These are phyloP conservation scores for Lutraria rhynchaena DNA, from an alignment of 1,140 invertebrate genomes.

Conservation along the genomic window DNA sequence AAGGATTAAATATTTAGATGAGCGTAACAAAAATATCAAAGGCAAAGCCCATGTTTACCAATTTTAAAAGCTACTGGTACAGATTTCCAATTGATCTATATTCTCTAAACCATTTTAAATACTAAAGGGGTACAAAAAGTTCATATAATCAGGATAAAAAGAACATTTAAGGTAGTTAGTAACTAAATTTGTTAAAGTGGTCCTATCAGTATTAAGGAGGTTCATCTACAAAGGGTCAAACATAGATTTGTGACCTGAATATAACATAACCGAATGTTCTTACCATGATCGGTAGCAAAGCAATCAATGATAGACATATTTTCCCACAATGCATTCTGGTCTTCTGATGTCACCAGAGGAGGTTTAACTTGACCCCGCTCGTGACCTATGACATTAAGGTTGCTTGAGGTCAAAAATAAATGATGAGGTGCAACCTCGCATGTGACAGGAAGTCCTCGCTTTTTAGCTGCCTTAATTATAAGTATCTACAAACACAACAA, in stretches of 20 bases:
- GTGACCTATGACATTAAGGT: constrained; percentile 85
- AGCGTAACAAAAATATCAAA: too few species aligned
- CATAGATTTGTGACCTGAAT: neutral
- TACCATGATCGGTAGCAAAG: constrained; percentile 99
- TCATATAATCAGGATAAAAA: too few species aligned
- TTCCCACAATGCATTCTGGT: constrained; percentile 98
- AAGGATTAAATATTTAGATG: too few species aligned
- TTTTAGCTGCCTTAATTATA: constrained; percentile 84
- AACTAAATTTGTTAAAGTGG: too few species aligned
- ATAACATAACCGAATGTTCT: constrained; percentile 33
- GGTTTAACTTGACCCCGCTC: constrained; percentile 92
- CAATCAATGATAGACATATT: constrained; percentile 98
- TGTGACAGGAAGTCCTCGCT: constrained; percentile 90
- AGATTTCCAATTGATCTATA: too few species aligned
- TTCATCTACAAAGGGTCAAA: too few species aligned
- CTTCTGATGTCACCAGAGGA: constrained; percentile 91
- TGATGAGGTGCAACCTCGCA: constrained; percentile 99
- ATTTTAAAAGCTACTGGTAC: too few species aligned
- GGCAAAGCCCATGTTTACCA: too few species aligned
- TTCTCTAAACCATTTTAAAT: too few species aligned
- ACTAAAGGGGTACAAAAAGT: too few species aligned
- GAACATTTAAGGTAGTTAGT: too few species aligned
- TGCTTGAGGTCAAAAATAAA: constrained; percentile 90
- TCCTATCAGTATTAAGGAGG: too few species aligned
- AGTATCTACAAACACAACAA: constrained; percentile 82